Evolutionary conservation across 2,888 invertebrate species (phyloP).

Genomic region (Maniola hyperantus): DNA sequence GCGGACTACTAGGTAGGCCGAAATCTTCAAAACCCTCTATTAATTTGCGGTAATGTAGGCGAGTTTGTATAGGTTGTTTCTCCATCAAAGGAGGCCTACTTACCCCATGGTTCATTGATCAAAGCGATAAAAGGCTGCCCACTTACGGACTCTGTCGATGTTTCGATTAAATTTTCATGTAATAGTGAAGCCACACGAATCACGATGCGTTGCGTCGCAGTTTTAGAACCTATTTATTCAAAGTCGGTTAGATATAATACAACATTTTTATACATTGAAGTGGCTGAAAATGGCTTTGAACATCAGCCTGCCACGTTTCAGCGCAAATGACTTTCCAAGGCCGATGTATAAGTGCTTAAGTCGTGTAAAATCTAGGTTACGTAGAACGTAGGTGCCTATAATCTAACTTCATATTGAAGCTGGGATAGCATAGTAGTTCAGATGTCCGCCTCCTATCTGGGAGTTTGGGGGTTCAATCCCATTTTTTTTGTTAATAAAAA

Average conservation of each 20-base stretch:
- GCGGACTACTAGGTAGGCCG: too few relatives aligned
- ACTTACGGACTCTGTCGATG: slow-evolving; percentile 44
- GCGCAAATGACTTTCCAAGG: slow-evolving; percentile 22
- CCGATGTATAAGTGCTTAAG: slow-evolving; percentile 15
- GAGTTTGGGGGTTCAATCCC: too few relatives aligned
- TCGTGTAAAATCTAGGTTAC: slow-evolving; percentile 25
- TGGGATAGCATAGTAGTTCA: too few relatives aligned
- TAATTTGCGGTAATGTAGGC: neutral
- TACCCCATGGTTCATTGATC: slow-evolving; percentile 51
- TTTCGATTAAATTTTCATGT: slow-evolving; percentile 16
- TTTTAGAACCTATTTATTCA: neutral
- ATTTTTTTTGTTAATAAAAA: too few relatives aligned
- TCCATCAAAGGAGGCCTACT: slow-evolving; percentile 49
- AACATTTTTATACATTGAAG: slow-evolving; percentile 22
- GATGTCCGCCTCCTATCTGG: too few relatives aligned
- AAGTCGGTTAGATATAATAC: neutral
- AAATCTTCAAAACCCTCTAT: too few relatives aligned
- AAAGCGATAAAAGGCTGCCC: slow-evolving; percentile 51
- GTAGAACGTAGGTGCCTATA: neutral
- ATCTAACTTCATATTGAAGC: too few relatives aligned
- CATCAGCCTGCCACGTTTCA: slow-evolving; percentile 23
- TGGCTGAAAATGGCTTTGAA: slow-evolving; percentile 39
- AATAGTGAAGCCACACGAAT: neutral
- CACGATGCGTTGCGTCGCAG: neutral
- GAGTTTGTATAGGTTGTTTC: slow-evolving; percentile 36